Evolutionary conservation across 2,113 vertebrate genomes (phyloP).

Genomic region (Trachemys scripta): DNA sequence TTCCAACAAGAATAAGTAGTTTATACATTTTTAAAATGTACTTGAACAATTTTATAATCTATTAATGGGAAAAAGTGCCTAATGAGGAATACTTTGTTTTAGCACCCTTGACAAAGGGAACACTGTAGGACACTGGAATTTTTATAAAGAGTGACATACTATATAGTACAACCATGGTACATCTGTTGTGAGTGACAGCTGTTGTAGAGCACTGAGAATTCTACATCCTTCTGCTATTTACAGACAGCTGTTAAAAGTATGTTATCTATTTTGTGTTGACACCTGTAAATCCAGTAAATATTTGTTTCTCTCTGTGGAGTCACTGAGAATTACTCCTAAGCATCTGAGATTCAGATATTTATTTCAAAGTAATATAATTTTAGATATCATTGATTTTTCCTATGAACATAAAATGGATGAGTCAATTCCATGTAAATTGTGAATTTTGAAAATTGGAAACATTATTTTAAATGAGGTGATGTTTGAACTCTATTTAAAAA

Average conservation of each 20-base stretch:
- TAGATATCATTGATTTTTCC: not conserved
- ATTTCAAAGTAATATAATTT: not conserved
- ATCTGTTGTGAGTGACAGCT: slow-evolving; percentile 72
- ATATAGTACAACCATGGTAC: fast-evolving
- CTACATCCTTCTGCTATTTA: not conserved
- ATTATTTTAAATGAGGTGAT: slow-evolving; percentile 13
- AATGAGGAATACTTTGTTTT: slow-evolving; percentile 37
- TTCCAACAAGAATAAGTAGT: not conserved
- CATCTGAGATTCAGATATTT: not conserved
- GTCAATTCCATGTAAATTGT: not conserved
- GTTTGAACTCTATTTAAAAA: not conserved
- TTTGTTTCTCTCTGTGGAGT: not conserved
- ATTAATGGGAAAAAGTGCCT: not conserved
- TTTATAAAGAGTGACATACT: slow-evolving; percentile 54
- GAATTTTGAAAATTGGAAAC: not conserved
- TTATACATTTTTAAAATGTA: not conserved
- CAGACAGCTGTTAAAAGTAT: not conserved
- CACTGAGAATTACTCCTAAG: not conserved
- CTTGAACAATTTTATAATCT: not conserved
- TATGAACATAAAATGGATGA: not conserved
- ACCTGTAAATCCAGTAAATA: fast-evolving
- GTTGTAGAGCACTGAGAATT: slow-evolving; percentile 25
- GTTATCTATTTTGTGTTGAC: not conserved
- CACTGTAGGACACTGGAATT: slow-evolving; percentile 58
- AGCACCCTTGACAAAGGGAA: slow-evolving; percentile 53